phyloP scores from a whole-genome alignment of 2,888 invertebrate species.

The Hybos culiciformis region DNA sequence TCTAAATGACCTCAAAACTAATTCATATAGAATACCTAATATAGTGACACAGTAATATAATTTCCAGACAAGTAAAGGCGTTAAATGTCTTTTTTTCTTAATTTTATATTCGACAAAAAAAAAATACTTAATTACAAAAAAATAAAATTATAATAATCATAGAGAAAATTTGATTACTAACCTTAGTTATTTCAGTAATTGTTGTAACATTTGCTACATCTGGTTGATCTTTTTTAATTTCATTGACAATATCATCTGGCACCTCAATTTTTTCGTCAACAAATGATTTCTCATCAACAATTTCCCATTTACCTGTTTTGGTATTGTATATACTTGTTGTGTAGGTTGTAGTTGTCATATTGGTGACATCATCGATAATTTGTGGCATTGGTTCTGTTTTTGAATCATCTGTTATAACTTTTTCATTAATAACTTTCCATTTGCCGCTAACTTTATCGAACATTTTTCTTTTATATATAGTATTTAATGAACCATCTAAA shows the following conservation, averaged over 20 bases:
- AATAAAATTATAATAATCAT: neutral
- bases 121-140: neutral
- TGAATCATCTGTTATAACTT: constrained; percentile 33
- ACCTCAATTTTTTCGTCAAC: constrained; percentile 33
- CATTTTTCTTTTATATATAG: constrained; percentile 35
- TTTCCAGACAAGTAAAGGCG: too few relatives aligned
- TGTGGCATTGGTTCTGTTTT: constrained; percentile 28
- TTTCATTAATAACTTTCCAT: constrained; percentile 40
- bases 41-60: too few relatives aligned
- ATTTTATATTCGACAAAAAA: too few relatives aligned
- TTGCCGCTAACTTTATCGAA: constrained; percentile 32
- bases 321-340: constrained; percentile 36
- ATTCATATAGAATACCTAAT: too few relatives aligned
- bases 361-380: constrained; percentile 36
- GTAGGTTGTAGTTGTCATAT: constrained; percentile 35
- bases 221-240: constrained; percentile 37
- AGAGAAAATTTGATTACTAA: constrained; percentile 18
- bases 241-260: constrained; percentile 35
- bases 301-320: constrained; percentile 34
- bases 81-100: too few relatives aligned
- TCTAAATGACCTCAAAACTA: too few relatives aligned
- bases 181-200: constrained; percentile 37
- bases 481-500: constrained; percentile 31
- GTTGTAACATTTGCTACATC: constrained; percentile 37
- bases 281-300: constrained; percentile 36